Base-by-base conservation (phyloP, 2,888 invertebrate species). In the Spilarctia lutea region DNA sequence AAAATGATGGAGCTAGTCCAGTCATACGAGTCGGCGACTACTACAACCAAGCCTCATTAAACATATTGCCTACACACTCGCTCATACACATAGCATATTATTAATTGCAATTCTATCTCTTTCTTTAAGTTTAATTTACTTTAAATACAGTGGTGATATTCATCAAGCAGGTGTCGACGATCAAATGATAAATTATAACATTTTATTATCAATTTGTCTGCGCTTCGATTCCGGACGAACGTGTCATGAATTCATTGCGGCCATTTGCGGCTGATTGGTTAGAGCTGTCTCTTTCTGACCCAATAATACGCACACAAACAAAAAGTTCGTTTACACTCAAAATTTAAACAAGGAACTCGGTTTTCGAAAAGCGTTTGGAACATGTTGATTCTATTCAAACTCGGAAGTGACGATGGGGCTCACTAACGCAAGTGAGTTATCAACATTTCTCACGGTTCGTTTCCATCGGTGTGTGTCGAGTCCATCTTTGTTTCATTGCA, bases 371-470 rank as follows among this genome's bases (percentile, higher is more conserved):
- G 81, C 82, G 81, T 85, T 87, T 83, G 65, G 78, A 78, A 75
- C 81, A 82, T 88, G 88, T 90, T 86, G 88, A 88, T 89, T 90
- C 85, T 86, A 87, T 88, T 88, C 87, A 87, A 92, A 93, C 90
- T 94, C 94, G 95, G 95, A 95, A 95, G 95, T 94, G 92, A 90
- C 89, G 91, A 92, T 91, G 89, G 91, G 86, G 89, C 90, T 91
- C 89, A 91, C 89, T 91, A 91, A 94, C 92, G 92, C 94, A 90
- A 95, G 93, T 94, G 93, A 95, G 94, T 94, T 95, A 95, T 95
- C 94, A 95, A 92, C 93, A 93, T 94, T 96, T 96, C 95, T 96
- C 95, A 95, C 95, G 95, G 92, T 95, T 91, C 86, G 88, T 86
- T 88, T 89, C 82, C 87, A 86, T 85, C 84, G 86, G 92, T 94